phyloP scores from a whole-genome alignment of 2,888 invertebrate species.

The Theristus sp. region DNA sequence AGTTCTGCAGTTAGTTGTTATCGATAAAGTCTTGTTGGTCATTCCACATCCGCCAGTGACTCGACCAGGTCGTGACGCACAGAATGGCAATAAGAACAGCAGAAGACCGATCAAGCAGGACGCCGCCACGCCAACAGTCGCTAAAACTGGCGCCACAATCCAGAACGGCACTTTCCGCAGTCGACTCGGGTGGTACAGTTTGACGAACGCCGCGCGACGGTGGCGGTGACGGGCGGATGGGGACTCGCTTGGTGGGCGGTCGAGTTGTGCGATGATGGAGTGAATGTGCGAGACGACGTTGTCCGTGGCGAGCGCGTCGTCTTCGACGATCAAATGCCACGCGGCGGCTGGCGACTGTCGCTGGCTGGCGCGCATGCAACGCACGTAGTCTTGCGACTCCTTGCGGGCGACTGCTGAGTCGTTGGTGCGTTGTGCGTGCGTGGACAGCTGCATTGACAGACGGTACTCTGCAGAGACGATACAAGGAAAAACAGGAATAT shows the following conservation, averaged over 20 bases:
- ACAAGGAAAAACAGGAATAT: neutral
- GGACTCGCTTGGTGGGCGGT: neutral
- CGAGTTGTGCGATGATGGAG: slow-evolving; percentile 10
- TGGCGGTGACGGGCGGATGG: neutral
- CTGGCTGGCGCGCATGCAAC: slow-evolving; percentile 10
- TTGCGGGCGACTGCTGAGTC: slow-evolving; percentile 1
- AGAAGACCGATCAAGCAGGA: slow-evolving; percentile 6
- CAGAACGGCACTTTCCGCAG: slow-evolving; percentile 14
- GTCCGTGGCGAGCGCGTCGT: slow-evolving; percentile 12
- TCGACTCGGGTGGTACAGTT: slow-evolving; percentile 14
- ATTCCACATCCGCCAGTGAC: too few relatives aligned
- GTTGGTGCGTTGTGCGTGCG: neutral
- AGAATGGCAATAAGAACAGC: slow-evolving; percentile 3
- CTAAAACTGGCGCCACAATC: slow-evolving; percentile 10
- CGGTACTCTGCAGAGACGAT: neutral
- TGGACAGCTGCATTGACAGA: neutral
- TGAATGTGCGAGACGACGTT: slow-evolving; percentile 9
- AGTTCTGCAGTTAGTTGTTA: slow-evolving; percentile 5
- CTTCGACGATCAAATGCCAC: slow-evolving; percentile 13
- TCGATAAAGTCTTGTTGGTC: too few relatives aligned
- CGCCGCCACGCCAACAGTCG: neutral
- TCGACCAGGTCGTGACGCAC: too few relatives aligned
- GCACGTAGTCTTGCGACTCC: slow-evolving; percentile 15
- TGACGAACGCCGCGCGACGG: slow-evolving; percentile 12
- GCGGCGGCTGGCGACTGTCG: neutral